Percentiles rank a stretch among this genome's conserved stretches.
These are phyloP conservation scores for Galbula dea DNA, from an alignment of 2,113 vertebrate genomes.

Conservation along the genomic window DNA sequence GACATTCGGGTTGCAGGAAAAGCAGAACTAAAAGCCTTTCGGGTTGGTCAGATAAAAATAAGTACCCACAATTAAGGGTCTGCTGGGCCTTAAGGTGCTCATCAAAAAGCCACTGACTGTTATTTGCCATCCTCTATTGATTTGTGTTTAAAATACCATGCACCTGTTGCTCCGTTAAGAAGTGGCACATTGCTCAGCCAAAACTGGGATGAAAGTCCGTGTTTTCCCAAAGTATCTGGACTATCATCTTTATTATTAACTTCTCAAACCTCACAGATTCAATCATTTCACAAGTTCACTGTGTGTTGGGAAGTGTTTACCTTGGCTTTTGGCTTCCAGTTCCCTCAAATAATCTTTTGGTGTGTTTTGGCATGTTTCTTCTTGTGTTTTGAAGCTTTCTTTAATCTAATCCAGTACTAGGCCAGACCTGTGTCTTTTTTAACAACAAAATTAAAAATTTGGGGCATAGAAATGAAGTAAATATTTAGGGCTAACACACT, in stretches of 20 bases:
- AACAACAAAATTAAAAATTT: constrained; percentile 43
- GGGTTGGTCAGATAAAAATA: neutral
- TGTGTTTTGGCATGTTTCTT: constrained; percentile 14
- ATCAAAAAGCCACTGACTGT: neutral
- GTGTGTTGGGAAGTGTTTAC: constrained; percentile 7
- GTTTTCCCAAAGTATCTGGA: neutral
- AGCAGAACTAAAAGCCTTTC: neutral
- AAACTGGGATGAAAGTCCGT: neutral
- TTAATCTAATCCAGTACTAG: neutral
- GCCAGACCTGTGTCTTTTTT: neutral
- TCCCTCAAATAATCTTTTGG: constrained; percentile 24
- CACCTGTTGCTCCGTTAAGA: neutral
- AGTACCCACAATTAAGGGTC: neutral
- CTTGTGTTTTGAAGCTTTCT: constrained; percentile 25
- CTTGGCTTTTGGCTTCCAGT: constrained; percentile 18
- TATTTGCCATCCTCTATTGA: neutral
- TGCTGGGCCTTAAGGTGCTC: neutral
- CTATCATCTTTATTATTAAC: neutral
- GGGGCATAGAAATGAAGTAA: constrained; percentile 43
- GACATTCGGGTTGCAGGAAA: neutral
- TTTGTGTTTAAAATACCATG: constrained; percentile 10
- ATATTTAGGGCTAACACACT: constrained; percentile 17
- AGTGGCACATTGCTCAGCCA: neutral
- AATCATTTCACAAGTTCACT: neutral
- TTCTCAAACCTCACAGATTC: neutral